Evolutionary conservation across 2,797 vertebrate genomes (phyloP).

Genomic region (Poeciliopsis paucimaculata): DNA sequence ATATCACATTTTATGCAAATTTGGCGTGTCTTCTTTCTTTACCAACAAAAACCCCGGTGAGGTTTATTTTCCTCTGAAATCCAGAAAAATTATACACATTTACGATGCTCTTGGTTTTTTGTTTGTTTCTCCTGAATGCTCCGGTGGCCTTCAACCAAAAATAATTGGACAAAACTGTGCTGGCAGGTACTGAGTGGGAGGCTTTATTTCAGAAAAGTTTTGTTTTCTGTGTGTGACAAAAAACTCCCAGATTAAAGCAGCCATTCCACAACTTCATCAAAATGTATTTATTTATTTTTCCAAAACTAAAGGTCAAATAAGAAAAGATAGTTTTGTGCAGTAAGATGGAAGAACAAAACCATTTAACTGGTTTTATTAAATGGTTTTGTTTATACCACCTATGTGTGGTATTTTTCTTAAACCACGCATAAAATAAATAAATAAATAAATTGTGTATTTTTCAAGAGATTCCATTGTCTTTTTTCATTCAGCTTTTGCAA

Average conservation of each 20-base stretch:
- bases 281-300: neutral
- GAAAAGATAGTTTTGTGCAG: neutral
- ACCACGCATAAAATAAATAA: neutral
- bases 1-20: too few species aligned
- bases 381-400: too few species aligned
- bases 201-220: slow-evolving; percentile 38
- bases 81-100: slow-evolving; percentile 52
- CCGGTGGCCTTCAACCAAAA: slow-evolving; percentile 54
- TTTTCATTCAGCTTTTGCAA: neutral
- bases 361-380: too few species aligned
- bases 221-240: slow-evolving; percentile 38
- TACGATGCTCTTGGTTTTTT: slow-evolving; percentile 53
- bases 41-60: neutral
- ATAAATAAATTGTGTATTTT: neutral
- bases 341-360: neutral
- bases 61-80: neutral
- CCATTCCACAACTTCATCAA: neutral
- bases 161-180: slow-evolving; percentile 52
- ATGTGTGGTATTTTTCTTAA: too few species aligned
- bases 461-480: neutral
- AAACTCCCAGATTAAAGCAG: slow-evolving; percentile 31
- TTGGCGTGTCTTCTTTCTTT: neutral
- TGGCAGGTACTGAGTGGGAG: slow-evolving; percentile 52
- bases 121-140: slow-evolving; percentile 27
- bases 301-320: neutral